These are phyloP conservation scores for Tolmerus cingulatus DNA, from an alignment of 2,888 invertebrate species.

Conservation along the genomic window DNA sequence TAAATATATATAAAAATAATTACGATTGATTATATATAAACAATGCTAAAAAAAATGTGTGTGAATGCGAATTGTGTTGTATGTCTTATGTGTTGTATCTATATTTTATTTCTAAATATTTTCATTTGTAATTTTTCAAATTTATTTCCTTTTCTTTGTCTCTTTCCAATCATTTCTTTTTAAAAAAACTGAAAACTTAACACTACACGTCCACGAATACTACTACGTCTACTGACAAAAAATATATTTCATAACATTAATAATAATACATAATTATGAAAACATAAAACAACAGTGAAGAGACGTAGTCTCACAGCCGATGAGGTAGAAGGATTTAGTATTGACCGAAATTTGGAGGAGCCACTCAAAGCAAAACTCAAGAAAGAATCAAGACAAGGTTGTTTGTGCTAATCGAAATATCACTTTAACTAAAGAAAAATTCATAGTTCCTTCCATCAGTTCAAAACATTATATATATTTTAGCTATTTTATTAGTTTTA, in stretches of 20 bases:
- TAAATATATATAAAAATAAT: background rate
- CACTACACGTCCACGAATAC: background rate
- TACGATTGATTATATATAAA: background rate
- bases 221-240: background rate
- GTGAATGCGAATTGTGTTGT: constrained; percentile 12
- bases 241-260: background rate
- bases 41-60: background rate
- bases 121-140: background rate
- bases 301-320: constrained; percentile 70
- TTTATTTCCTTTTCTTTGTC: background rate
- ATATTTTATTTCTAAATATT: background rate
- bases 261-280: background rate
- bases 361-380: constrained; percentile 71
- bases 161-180: background rate
- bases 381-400: constrained; percentile 73
- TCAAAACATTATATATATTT: background rate
- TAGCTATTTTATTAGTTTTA: background rate
- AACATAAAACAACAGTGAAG: background rate
- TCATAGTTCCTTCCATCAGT: background rate
- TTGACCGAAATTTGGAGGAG: constrained; percentile 68
- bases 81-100: constrained; percentile 5
- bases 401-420: constrained; percentile 35
- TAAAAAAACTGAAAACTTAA: background rate
- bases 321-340: constrained; percentile 70
- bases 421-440: background rate